A percentile compares a stretch with the other conserved stretches of the same genome.
Evolutionary conservation across 2,797 vertebrate species (phyloP).

Genomic region (Anguilla obscura): DNA sequence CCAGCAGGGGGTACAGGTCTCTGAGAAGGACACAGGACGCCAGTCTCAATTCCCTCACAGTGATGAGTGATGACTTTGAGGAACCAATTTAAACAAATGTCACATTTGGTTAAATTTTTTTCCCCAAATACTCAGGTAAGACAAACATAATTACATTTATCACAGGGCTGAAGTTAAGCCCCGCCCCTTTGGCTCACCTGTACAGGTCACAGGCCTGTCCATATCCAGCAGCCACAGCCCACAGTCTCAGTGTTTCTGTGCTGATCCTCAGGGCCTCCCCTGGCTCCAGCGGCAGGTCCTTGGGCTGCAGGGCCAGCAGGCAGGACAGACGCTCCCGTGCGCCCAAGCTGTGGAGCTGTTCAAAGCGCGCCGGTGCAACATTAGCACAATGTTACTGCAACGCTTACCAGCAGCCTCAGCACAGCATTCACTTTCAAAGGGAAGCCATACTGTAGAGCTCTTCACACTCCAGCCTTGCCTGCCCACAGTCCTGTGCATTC

Average conservation of each 20-base stretch:
- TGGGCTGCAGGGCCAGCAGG: conserved; percentile 81
- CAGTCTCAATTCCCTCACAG: not conserved
- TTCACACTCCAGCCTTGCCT: not conserved
- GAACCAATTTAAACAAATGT: not conserved
- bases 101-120: not conserved
- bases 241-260: conserved; percentile 86
- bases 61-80: not conserved
- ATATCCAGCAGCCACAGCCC: conserved; percentile 84
- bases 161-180: not conserved
- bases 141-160: not conserved
- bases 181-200: conserved; percentile 66
- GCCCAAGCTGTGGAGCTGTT: conserved; percentile 81
- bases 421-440: not conserved
- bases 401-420: too few relatives aligned
- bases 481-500: too few relatives aligned
- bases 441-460: not conserved
- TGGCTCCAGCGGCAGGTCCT: conserved; percentile 77
- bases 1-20: conserved; percentile 87
- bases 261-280: conserved; percentile 77
- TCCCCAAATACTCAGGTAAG: not conserved
- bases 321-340: conserved; percentile 78
- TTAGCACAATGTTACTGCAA: not conserved
- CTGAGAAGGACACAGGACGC: conserved; percentile 60
- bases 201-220: conserved; percentile 88
- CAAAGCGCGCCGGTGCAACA: not conserved